phyloP scores from a whole-genome alignment of 2,888 invertebrate genomes.

The Ectemnius continuus region DNA sequence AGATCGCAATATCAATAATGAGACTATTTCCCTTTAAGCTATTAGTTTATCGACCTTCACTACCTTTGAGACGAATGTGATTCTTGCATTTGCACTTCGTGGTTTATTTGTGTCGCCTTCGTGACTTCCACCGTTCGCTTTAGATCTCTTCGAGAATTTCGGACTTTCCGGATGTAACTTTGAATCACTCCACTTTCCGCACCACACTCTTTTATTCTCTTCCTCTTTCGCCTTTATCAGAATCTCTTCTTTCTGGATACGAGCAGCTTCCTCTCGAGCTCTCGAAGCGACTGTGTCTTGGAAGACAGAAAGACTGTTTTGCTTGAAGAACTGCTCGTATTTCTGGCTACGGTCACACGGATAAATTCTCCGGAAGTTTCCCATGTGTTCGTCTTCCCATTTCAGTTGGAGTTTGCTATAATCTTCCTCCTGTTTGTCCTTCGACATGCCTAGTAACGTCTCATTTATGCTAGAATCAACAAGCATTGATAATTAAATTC shows the following conservation, averaged over 20 bases:
- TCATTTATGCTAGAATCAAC: constrained; percentile 34
- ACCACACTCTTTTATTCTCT: constrained; percentile 58
- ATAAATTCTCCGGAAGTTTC: constrained; percentile 86
- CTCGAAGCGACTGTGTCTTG: constrained; percentile 88
- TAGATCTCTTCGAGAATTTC: constrained; percentile 35
- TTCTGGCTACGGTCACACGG: constrained; percentile 82
- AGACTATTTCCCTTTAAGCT: no score
- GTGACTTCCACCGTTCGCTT: background rate
- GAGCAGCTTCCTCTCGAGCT: constrained; percentile 87
- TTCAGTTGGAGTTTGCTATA: constrained; percentile 80
- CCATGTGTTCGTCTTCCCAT: constrained; percentile 88
- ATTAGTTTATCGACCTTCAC: background rate
- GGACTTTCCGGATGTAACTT: constrained; percentile 65
- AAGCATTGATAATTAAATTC: background rate
- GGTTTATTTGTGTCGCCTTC: constrained; percentile 74
- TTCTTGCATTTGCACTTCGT: constrained; percentile 19
- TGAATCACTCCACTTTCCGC: constrained; percentile 65
- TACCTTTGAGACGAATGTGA: background rate
- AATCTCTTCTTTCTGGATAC: constrained; percentile 82
- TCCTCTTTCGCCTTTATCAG: constrained; percentile 63
- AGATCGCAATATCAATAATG: background rate
- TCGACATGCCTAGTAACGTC: constrained; percentile 40
- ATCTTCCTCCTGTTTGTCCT: constrained; percentile 62
- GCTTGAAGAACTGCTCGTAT: constrained; percentile 86
- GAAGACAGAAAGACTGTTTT: constrained; percentile 86